phyloP scores from a whole-genome alignment of 2,888 invertebrate species.

The Cantharis flavilabris region DNA sequence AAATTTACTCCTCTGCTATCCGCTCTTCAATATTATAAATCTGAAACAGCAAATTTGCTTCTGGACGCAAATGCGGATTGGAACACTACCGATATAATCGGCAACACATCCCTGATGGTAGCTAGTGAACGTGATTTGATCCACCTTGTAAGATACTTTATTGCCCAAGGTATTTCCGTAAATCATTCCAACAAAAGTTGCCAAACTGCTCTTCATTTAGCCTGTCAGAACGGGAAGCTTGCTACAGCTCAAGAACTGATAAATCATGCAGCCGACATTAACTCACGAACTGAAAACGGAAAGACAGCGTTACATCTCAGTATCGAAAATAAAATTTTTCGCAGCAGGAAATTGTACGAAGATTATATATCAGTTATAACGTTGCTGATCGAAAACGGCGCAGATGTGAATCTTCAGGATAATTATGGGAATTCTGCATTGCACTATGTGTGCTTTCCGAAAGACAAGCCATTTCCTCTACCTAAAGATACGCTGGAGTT shows the following conservation, averaged over 20 bases:
- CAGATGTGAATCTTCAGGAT: not conserved
- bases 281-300: not conserved
- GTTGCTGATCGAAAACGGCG: not conserved
- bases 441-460: not conserved
- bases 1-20: not conserved
- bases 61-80: not conserved
- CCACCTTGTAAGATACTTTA: not conserved
- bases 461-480: not conserved
- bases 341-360: not conserved
- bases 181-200: not conserved
- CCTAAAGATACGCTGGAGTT: not conserved
- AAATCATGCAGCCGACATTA: not conserved
- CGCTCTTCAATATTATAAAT: not conserved
- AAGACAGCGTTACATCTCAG: not conserved
- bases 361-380: not conserved
- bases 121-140: not conserved
- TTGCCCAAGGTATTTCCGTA: not conserved
- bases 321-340: not conserved
- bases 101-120: not conserved
- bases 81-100: not conserved
- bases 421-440: not conserved
- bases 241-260: not conserved
- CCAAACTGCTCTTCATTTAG: not conserved
- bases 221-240: not conserved
- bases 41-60: not conserved